Evolutionary conservation across 2,113 vertebrate species (phyloP).

Genomic region (Maccullochella peelii): DNA sequence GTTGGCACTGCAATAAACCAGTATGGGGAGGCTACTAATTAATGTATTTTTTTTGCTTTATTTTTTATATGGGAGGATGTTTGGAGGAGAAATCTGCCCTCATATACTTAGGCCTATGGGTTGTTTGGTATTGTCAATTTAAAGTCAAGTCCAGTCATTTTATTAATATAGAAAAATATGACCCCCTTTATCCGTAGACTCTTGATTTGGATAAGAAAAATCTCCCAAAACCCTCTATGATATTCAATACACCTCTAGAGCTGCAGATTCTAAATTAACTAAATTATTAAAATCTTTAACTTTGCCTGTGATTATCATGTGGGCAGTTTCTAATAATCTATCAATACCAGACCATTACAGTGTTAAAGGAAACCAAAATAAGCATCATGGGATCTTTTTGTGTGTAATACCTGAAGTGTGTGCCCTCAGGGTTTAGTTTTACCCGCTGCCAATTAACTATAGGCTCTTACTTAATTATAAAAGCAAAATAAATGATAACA

Average conservation of each 20-base stretch:
- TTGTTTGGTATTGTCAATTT: not conserved
- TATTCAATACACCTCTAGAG: not conserved
- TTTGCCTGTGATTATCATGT: not conserved
- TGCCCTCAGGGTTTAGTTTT: not conserved
- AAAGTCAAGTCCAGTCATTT: not conserved
- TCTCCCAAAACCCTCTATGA: not conserved
- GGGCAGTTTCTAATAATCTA: not conserved
- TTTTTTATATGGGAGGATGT: not conserved
- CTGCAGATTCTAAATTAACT: not conserved
- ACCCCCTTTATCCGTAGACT: not conserved
- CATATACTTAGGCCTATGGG: not conserved
- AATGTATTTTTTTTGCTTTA: not conserved
- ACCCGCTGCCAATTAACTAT: not conserved
- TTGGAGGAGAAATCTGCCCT: not conserved
- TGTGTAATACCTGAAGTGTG: not conserved
- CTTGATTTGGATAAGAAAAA: not conserved
- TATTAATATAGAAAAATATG: no score
- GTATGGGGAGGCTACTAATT: not conserved
- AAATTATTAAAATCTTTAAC: not conserved
- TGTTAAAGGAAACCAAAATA: not conserved
- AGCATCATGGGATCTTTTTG: not conserved
- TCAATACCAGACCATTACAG: not conserved
- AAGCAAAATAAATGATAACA: not conserved
- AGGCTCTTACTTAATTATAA: not conserved
- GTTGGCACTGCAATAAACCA: conserved; percentile 14